phyloP scores from a whole-genome alignment of 2,113 vertebrate species.

The Charina bottae region DNA sequence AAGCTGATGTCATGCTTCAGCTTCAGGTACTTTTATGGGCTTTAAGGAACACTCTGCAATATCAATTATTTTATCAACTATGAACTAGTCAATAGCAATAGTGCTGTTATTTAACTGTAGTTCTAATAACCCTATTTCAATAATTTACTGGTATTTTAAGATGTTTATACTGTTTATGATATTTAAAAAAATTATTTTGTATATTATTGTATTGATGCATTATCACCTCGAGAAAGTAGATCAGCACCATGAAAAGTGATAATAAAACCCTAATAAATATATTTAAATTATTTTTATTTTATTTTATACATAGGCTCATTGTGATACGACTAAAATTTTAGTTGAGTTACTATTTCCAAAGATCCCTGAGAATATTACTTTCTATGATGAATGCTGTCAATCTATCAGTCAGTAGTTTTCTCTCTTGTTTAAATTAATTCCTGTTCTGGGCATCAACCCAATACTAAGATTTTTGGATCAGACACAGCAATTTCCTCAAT shows the following conservation, averaged over 20 bases:
- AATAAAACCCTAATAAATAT: background rate
- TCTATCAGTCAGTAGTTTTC: conserved; percentile 17
- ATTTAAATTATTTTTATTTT: background rate
- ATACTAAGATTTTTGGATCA: conserved; percentile 25
- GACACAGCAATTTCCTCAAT: conserved; percentile 13
- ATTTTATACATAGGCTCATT: background rate
- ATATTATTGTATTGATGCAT: background rate
- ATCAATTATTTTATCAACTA: background rate
- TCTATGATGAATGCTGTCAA: conserved; percentile 17
- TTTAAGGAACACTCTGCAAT: background rate
- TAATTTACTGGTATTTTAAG: background rate
- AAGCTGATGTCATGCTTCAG: background rate
- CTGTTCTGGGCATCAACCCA: conserved; percentile 23
- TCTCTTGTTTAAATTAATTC: conserved; percentile 33
- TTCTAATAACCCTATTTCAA: background rate
- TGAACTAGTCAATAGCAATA: background rate
- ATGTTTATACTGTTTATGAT: background rate
- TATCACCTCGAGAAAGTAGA: background rate
- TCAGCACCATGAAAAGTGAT: background rate
- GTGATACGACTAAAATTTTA: conserved; percentile 3
- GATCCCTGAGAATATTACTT: conserved; percentile 19
- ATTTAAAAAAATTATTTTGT: background rate
- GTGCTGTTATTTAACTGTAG: background rate
- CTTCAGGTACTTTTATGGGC: background rate
- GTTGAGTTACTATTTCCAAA: conserved; percentile 23